phyloP scores from a whole-genome alignment of 2,888 invertebrate species.

The Drosophila histrio region DNA sequence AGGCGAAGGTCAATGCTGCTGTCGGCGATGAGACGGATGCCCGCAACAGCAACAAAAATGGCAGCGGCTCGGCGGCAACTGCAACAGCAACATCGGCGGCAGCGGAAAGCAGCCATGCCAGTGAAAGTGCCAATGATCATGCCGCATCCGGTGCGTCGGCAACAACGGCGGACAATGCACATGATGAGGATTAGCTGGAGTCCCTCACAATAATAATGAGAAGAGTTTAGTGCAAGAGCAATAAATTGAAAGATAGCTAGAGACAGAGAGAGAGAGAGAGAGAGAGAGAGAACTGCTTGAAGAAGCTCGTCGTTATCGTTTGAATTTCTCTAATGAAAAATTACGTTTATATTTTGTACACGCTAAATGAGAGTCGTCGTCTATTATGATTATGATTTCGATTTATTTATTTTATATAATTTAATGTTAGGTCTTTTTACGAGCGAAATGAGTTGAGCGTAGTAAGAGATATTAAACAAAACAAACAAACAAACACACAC shows the following conservation, averaged over 20 bases:
- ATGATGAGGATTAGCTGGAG: conserved; percentile 60
- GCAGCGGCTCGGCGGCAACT: conserved; percentile 46
- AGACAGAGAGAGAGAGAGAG: conserved; percentile 10
- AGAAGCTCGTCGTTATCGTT: conserved; percentile 66
- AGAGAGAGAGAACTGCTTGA: conserved; percentile 34
- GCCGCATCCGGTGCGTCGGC: conserved; percentile 54
- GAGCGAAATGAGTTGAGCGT: conserved; percentile 63
- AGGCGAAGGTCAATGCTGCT: conserved; percentile 81
- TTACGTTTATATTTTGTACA: conserved; percentile 55
- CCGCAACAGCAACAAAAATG: conserved; percentile 66
- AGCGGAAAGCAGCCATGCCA: conserved; percentile 66
- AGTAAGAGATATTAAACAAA: conserved; percentile 46
- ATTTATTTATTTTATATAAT: conserved; percentile 78
- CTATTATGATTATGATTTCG: conserved; percentile 69
- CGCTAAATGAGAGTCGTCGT: conserved; percentile 51
- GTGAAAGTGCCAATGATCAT: conserved; percentile 76
- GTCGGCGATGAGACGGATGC: conserved; percentile 79
- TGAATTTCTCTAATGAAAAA: conserved; percentile 54
- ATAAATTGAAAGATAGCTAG: conserved; percentile 2
- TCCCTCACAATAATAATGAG: background rate
- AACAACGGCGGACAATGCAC: conserved; percentile 45
- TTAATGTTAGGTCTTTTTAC: conserved; percentile 71
- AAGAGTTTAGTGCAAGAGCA: conserved; percentile 6
- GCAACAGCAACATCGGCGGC: conserved; percentile 43
- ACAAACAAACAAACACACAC: conserved; percentile 21